Base-by-base conservation (phyloP, 2,888 invertebrate genomes). In the Electrophaes corylata region DNA sequence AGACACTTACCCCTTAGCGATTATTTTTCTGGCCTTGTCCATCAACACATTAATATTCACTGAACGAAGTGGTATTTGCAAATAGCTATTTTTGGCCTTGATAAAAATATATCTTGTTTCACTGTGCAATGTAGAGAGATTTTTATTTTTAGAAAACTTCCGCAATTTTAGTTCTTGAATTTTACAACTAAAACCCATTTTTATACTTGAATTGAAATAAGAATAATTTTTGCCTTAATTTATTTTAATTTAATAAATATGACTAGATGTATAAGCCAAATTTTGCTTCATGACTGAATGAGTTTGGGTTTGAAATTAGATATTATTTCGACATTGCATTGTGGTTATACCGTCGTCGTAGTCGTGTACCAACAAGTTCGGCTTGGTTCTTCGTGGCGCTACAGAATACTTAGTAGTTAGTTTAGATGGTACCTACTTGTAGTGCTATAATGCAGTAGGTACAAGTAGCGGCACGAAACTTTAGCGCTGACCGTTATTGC, bases 311-410 rank as follows among this genome's bases (percentile, higher is more conserved):
- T 14, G 37, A 16, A 35, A n/a, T 26, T 52, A 14, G 43, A 26
- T 26, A 37, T 18, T n/a, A n/a, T n/a, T n/a, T n/a, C 43, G 5
- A 23, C 1, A 12, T 3, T 4, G 1, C 3, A 43, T 44, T 20
- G 46, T 37, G 31, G 46, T 33, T 50, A 33, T 12, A 5, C 39
- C 41, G 3, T 40, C 43, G 45, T 53, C n/a, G n/a, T n/a, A n/a
- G n/a, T n/a, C 83, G 60, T 78, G 83, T 79, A 76, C 64, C 60
- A 75, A 83, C 83, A 77, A 72, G 83, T 83, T 66, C 59, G 59
- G 44, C 43, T 39, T 29, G 45, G 18, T 52, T 18, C 49, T 23
- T 43, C 29, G 50, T 31, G 31, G 18, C n/a, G 12, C 10, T 20
- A 60, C 44, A 55, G 55, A 43, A 51, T 46, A 48, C 50, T 11